Base-by-base conservation (phyloP, 2,888 invertebrate species). In the Zygothrica quintamaculata region DNA sequence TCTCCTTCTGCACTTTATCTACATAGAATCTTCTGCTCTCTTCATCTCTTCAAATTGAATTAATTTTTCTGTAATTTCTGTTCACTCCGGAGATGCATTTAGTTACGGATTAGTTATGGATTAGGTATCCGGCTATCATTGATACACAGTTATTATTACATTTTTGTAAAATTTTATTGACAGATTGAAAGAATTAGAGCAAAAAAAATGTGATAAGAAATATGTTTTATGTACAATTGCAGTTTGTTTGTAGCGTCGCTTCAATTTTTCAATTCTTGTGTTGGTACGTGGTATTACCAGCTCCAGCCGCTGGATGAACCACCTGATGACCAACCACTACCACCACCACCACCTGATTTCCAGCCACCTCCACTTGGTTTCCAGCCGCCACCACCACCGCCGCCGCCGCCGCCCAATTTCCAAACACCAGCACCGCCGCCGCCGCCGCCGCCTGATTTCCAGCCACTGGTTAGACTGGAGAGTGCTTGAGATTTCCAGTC, bases 271-370 rank as follows among this genome's bases (percentile, higher is more conserved):
- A 13, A n/a, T 11, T 34, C n/a, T n/a, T n/a, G n/a, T n/a, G n/a
- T n/a, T n/a, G 2, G 29, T 37, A n/a, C 11, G 16, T 16, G 12
- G 5, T 7, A 22, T 47, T 82, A 81, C 81, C 81, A 76, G 47
- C 84, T 79, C 79, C 79, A 84, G 51, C 60, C 76, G 13, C 70
- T 13, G 60, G 46, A 48, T 7, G 47, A 46, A 47, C 55, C 48
- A 3, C 73, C 56, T 2, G 59, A 57, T 6, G 57, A 46, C 69
- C 69, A 69, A n/a, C 72, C 69, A 1, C 68, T 44, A 1, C 74
- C 55, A 1, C 75, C 73, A 0, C 66, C 43, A 26, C 57, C 60
- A 0, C 50, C 55, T 3, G 53, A 53, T 3, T 42, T 37, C 64
- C 65, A 66, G 2, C 66, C 64, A 0, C 52, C 31, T 0, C 57